These are phyloP conservation scores for Bombus confusus DNA, from an alignment of 1,140 invertebrate genomes.

Conservation along the genomic window DNA sequence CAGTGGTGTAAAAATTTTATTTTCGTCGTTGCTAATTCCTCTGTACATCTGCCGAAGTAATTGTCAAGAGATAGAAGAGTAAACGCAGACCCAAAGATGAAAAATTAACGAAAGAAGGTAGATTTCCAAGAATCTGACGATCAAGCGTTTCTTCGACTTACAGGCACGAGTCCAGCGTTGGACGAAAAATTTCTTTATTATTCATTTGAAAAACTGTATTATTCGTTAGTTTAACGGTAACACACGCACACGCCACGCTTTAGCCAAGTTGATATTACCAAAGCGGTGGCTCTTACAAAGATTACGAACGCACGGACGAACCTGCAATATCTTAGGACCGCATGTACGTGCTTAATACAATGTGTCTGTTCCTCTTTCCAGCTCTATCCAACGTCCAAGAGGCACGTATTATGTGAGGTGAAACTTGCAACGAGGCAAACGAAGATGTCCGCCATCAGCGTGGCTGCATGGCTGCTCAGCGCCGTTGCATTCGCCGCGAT, in stretches of 20 bases:
- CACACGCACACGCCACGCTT: neutral
- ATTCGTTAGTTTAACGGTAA: neutral
- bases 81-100: too few species aligned
- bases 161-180: rapidly evolving
- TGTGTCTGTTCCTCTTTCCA: constrained; percentile 55
- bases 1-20: too few species aligned
- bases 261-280: neutral
- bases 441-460: constrained; percentile 75
- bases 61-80: too few species aligned
- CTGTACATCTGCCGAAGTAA: too few species aligned
- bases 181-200: neutral
- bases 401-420: constrained; percentile 75
- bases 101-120: neutral
- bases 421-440: constrained; percentile 67
- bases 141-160: neutral
- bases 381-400: constrained; percentile 59
- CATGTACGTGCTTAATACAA: constrained; percentile 51
- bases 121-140: neutral
- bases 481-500: constrained; percentile 73
- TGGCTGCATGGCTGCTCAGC: constrained; percentile 72
- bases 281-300: constrained; percentile 20
- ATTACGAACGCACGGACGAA: constrained; percentile 45
- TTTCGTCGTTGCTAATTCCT: too few species aligned
- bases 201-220: neutral
- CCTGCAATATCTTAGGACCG: constrained; percentile 45